Evolutionary conservation across 2,797 vertebrate genomes (phyloP).

Genomic region (Numenius phaeopus): DNA sequence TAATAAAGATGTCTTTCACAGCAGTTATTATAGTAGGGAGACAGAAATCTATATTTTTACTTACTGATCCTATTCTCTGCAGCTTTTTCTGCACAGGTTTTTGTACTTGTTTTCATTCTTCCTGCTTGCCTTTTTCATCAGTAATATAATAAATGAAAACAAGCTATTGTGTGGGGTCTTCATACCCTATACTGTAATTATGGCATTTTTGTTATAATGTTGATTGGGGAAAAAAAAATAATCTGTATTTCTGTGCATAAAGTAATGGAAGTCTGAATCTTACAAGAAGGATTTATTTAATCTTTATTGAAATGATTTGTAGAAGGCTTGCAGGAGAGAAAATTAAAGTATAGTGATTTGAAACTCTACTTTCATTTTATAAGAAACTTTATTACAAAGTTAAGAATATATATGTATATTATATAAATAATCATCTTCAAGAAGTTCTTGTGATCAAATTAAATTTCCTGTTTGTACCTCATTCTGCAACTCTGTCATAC

Average conservation of each 20-base stretch:
- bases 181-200: conserved; percentile 25
- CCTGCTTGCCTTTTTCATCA: neutral
- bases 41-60: neutral
- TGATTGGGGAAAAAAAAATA: conserved; percentile 10
- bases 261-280: conserved; percentile 60
- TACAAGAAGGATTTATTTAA: conserved; percentile 45
- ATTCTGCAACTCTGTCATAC: neutral
- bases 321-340: conserved; percentile 28
- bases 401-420: neutral
- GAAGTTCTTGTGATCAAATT: neutral
- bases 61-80: neutral
- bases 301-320: conserved; percentile 58
- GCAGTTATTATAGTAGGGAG: neutral
- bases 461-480: conserved; percentile 8
- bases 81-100: neutral
- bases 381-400: neutral
- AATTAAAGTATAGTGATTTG: neutral
- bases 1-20: neutral
- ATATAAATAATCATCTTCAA: neutral
- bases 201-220: conserved; percentile 48
- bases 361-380: neutral
- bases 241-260: conserved; percentile 19
- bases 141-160: conserved; percentile 9
- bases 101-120: neutral
- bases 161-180: neutral